A percentile compares a stretch with the other conserved stretches of the same genome.
Evolutionary conservation across 37 sponge, comb jelly and placozoan species (phyloP).

Genomic region (Agelas oroides): DNA sequence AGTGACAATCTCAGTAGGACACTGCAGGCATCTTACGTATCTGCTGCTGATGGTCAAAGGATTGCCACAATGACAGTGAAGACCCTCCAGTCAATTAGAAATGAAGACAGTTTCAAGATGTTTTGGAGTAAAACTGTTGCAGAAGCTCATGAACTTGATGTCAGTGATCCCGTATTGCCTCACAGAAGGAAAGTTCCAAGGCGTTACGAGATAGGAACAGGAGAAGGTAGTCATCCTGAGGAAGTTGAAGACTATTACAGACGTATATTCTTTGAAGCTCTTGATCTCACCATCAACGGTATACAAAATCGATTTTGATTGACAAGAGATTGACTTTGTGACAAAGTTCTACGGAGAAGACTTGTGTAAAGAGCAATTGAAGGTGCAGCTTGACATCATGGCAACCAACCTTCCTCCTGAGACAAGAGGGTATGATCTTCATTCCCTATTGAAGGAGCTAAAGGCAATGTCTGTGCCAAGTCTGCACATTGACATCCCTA

Average conservation of each 20-base stretch:
- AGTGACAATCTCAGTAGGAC: constrained; percentile 42
- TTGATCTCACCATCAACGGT: constrained; percentile 44
- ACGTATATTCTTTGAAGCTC: constrained; percentile 60
- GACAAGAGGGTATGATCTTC: not conserved
- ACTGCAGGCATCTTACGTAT: constrained; percentile 29
- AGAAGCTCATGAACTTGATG: constrained; percentile 13
- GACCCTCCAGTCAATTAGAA: not conserved
- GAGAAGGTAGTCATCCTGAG: constrained; percentile 9
- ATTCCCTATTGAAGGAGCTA: not conserved
- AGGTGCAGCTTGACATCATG: constrained; percentile 25
- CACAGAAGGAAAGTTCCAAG: constrained; percentile 32
- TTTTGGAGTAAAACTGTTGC: not conserved
- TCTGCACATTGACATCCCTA: constrained; percentile 24
- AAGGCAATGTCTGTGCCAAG: constrained; percentile 23
- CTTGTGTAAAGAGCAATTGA: no score
- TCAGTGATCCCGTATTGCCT: constrained; percentile 34
- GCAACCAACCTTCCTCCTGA: no score
- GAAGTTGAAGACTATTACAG: constrained; percentile 45
- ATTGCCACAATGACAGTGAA: constrained; percentile 11
- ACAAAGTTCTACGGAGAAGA: constrained; percentile 41
- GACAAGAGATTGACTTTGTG: constrained; percentile 57
- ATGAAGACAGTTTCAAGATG: constrained; percentile 20
- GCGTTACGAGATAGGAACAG: constrained; percentile 38
- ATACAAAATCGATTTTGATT: constrained; percentile 48
- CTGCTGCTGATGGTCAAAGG: constrained; percentile 60